phyloP scores from a whole-genome alignment of 2,797 vertebrate species.

The Sebastes matsubarae region DNA sequence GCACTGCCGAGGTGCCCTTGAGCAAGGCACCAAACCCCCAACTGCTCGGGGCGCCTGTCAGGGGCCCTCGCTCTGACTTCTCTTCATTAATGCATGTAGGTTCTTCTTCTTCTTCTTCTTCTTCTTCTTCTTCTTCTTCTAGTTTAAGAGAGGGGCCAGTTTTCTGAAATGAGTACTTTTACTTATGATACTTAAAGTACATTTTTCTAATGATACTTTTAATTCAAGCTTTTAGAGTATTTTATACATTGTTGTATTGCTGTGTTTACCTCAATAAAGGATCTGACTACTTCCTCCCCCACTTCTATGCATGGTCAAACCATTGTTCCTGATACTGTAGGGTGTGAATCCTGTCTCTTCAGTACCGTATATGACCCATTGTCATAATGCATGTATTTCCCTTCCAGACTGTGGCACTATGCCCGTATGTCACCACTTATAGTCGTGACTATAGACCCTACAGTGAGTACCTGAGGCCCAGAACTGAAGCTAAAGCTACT shows the following conservation, averaged over 20 bases:
- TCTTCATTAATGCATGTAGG: no score
- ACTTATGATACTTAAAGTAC: no score
- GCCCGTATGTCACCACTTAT: slow-evolving; percentile 39
- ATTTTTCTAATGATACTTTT: no score
- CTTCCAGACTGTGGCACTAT: background rate
- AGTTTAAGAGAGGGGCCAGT: no score
- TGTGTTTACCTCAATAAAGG: no score
- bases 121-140: no score
- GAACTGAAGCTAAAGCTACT: background rate
- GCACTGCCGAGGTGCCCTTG: no score
- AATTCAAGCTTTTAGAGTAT: background rate
- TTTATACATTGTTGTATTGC: background rate
- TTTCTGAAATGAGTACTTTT: no score
- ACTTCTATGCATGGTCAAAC: background rate
- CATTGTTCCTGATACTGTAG: background rate
- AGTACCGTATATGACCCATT: background rate
- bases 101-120: no score
- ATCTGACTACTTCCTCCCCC: background rate
- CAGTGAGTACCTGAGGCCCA: background rate
- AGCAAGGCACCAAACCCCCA: no score
- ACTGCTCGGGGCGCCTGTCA: no score
- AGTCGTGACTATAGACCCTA: slow-evolving; percentile 23
- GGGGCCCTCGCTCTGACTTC: no score
- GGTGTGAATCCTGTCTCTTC: background rate
- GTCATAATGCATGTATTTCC: background rate